Evolutionary conservation across 2,113 vertebrate species (phyloP).

Genomic region (Halcyon senegalensis): DNA sequence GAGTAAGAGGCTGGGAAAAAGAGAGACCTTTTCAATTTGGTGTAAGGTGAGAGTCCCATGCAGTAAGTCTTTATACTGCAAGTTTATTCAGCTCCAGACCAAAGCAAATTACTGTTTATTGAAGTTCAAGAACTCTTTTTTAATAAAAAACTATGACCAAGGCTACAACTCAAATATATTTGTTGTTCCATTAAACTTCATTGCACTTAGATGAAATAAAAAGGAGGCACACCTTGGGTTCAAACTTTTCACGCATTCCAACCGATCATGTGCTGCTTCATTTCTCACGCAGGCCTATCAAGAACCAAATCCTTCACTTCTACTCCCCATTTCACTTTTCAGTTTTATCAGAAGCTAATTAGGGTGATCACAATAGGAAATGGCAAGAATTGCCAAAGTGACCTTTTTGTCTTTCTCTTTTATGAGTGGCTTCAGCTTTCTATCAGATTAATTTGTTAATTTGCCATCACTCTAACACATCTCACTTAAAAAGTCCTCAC

Average conservation of each 20-base stretch:
- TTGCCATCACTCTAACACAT: background rate
- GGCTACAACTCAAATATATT: background rate
- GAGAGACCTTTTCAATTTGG: background rate
- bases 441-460: constrained; percentile 25
- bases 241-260: background rate
- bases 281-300: background rate
- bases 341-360: constrained; percentile 5
- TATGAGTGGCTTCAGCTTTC: background rate
- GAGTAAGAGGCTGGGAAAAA: background rate
- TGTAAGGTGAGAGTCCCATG: background rate
- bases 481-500: background rate
- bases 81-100: background rate
- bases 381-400: background rate
- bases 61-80: background rate
- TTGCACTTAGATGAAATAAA: background rate
- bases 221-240: background rate
- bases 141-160: background rate
- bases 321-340: background rate
- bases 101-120: background rate
- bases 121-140: background rate
- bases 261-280: background rate
- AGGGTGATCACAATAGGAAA: background rate
- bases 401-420: background rate
- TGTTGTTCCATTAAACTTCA: background rate
- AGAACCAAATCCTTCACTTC: background rate